phyloP scores from a whole-genome alignment of 2,113 vertebrate genomes.

The Forbesichthys papilliferus region DNA sequence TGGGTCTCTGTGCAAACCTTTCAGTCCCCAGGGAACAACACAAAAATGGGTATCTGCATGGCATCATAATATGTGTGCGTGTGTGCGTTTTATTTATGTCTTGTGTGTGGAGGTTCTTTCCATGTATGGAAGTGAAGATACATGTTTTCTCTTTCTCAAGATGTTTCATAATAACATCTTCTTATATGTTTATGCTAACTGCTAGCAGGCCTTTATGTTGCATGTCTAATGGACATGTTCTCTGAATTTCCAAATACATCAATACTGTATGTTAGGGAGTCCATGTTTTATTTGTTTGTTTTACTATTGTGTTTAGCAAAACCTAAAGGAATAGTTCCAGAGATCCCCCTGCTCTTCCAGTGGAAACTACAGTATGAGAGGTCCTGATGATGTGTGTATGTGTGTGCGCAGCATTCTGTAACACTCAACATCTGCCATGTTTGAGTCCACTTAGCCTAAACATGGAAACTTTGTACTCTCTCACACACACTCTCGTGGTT shows the following conservation, averaged over 20 bases:
- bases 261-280: neutral
- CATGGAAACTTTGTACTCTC: conserved; percentile 56
- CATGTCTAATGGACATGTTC: neutral
- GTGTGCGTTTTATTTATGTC: no score
- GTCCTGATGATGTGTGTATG: neutral
- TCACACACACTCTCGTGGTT: neutral
- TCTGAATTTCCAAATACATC: neutral
- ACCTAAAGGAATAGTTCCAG: no score
- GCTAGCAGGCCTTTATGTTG: neutral
- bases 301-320: no score
- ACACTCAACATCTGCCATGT: conserved; percentile 68
- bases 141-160: neutral
- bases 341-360: neutral
- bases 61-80: neutral
- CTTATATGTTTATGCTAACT: neutral
- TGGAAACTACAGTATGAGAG: neutral
- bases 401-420: conserved; percentile 24
- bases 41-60: neutral
- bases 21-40: neutral
- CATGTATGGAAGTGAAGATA: neutral
- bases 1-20: no score
- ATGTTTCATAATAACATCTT: neutral
- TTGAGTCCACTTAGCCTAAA: conserved; percentile 60
- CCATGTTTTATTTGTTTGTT: neutral
- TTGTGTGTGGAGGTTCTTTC: neutral